These are phyloP conservation scores for Nomada fucata DNA, from an alignment of 2,888 invertebrate genomes.

Conservation along the genomic window DNA sequence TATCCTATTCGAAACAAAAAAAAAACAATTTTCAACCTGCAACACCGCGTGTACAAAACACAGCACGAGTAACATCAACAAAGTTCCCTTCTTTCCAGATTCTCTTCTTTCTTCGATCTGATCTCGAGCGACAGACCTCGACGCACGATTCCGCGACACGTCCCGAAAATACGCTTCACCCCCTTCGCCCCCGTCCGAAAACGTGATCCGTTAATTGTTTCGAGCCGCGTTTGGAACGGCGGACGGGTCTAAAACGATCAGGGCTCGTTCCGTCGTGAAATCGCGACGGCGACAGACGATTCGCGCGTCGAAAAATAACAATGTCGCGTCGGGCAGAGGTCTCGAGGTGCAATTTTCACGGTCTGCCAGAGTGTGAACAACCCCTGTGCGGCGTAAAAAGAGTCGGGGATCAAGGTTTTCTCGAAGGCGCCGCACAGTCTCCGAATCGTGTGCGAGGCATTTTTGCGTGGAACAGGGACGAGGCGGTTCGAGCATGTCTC, in stretches of 20 bases:
- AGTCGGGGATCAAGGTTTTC: conserved; percentile 13
- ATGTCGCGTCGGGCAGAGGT: neutral
- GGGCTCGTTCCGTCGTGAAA: neutral
- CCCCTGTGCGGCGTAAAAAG: conserved; percentile 16
- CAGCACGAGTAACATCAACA: too few relatives aligned
- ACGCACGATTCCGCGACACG: too few relatives aligned
- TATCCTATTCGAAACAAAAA: too few relatives aligned
- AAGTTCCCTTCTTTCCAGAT: too few relatives aligned
- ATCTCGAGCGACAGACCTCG: too few relatives aligned
- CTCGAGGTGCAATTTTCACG: neutral
- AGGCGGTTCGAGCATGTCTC: conserved; percentile 33
- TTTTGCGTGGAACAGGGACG: conserved; percentile 16
- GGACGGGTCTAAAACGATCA: neutral
- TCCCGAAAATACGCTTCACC: neutral
- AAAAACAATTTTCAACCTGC: too few relatives aligned
- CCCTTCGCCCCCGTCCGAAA: neutral
- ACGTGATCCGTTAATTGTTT: neutral
- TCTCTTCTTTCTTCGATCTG: too few relatives aligned
- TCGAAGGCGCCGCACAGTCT: conserved; percentile 33
- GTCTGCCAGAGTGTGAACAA: conserved; percentile 35
- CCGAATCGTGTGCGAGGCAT: neutral
- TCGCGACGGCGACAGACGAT: too few relatives aligned
- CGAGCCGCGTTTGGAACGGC: neutral
- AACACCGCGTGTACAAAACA: too few relatives aligned
- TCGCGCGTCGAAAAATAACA: neutral